phyloP scores from a whole-genome alignment of 2,888 invertebrate species.

The Agonopterix heracliana region DNA sequence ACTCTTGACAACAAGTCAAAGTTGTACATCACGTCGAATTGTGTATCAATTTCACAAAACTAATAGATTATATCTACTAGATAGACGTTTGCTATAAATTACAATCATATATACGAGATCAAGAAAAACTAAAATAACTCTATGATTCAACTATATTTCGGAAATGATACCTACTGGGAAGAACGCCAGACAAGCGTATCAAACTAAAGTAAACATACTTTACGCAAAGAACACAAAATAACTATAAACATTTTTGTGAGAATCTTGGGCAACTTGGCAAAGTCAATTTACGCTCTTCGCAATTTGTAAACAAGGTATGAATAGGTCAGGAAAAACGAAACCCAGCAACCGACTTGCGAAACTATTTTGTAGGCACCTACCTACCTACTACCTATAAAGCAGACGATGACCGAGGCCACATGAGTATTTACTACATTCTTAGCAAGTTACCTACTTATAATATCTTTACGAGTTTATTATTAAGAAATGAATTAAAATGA shows the following conservation, averaged over 20 bases:
- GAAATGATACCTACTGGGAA: slow-evolving; percentile 4
- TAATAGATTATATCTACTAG: no score
- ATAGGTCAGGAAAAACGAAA: slow-evolving; percentile 37
- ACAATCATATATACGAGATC: neutral
- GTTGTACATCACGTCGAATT: no score
- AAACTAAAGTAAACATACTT: neutral
- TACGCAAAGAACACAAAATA: slow-evolving; percentile 1
- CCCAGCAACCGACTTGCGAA: slow-evolving; percentile 26
- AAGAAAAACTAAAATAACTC: neutral
- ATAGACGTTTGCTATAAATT: neutral
- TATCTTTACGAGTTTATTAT: no score
- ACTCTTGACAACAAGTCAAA: no score
- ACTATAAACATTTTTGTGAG: slow-evolving; percentile 19
- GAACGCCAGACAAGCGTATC: slow-evolving; percentile 4
- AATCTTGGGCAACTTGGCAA: slow-evolving; percentile 24
- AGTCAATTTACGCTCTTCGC: slow-evolving; percentile 27
- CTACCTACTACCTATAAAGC: slow-evolving; percentile 5
- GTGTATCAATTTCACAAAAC: no score
- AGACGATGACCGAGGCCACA: slow-evolving; percentile 13
- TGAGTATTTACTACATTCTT: neutral
- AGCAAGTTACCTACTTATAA: no score
- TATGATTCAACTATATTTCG: slow-evolving; percentile 1
- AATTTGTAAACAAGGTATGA: slow-evolving; percentile 25
- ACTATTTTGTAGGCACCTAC: no score
- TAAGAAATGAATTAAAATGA: no score